Evolutionary conservation across 2,113 vertebrate genomes (phyloP).

Genomic region (Limnothrissa miodon): DNA sequence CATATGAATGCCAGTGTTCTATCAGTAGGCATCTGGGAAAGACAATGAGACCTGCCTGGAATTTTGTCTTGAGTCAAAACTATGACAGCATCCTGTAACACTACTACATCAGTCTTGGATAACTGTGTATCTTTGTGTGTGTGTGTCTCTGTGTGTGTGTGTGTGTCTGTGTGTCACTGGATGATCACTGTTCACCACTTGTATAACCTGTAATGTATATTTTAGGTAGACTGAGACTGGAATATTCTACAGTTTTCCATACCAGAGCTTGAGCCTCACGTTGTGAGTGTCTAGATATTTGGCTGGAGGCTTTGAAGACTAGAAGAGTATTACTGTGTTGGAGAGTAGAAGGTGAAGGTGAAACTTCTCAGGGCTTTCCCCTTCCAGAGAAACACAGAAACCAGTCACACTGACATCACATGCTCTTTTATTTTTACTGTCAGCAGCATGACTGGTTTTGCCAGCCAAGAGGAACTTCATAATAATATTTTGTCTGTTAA

Average conservation of each 20-base stretch:
- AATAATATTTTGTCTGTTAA: not conserved
- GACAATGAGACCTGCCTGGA: not conserved
- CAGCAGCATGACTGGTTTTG: not conserved
- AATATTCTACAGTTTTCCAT: not conserved
- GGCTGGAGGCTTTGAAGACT: not conserved
- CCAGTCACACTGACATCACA: not conserved
- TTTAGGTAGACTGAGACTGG: not conserved
- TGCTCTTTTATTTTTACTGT: not conserved
- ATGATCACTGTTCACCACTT: no score
- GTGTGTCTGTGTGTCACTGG: no score
- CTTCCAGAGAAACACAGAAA: not conserved
- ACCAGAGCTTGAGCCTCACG: not conserved
- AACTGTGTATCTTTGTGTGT: not conserved
- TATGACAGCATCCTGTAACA: not conserved
- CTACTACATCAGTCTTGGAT: not conserved
- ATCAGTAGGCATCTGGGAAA: not conserved
- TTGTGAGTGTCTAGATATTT: not conserved
- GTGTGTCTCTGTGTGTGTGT: not conserved
- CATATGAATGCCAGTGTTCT: not conserved
- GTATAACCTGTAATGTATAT: not conserved
- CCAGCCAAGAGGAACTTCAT: not conserved
- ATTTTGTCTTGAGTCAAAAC: not conserved
- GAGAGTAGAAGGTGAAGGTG: not conserved
- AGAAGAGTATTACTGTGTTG: not conserved
- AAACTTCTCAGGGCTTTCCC: not conserved